Base-by-base conservation (phyloP, 2,888 invertebrate genomes). In the Suillia variegata region DNA sequence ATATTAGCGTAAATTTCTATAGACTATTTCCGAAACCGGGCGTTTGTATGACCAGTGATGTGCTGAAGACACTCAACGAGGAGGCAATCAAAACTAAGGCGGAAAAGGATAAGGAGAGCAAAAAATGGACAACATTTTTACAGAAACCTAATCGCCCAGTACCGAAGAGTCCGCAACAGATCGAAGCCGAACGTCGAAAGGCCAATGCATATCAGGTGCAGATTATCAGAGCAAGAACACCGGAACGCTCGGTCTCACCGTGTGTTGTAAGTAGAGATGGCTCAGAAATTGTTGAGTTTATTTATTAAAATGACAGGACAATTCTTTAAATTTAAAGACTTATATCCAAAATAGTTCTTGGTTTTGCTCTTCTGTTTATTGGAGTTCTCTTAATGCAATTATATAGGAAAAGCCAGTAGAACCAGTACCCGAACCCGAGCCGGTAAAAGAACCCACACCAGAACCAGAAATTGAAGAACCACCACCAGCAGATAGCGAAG, bases 61-160 rank as follows among this genome's bases (percentile, higher is more conserved):
- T 90, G 0, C 80, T 90, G 64, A 87, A 88, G 63, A 85, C 85
- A 0, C 75, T 88, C 22, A 87, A 88, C 67, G 87, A 86, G 50
- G 87, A 87, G 67, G 76, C 85, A 33, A 67, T 80, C 60, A 84
- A 83, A 69, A 80, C 84, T 2, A 83, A 81, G 66, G 83, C 81
- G 17, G 85, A 85, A 64, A 82, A 83, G 62, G 85, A 84, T 56
- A 83, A 84, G 64, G 85, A 87, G 38, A 85, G 85, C 66, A 86
- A 85, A 67, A 87, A 87, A 67, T 89, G 88, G 84, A 90, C 92
- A 2, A 91, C 90, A 26, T 93, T 92, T 73, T 76, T 93, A 62
- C 88, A 90, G 78, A 90, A 89, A 70, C 92, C 92, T 0, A 85
- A 87, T 67, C 83, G 90, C 18, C 88, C 91, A 0, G 85, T 87